Conservation (phyloP, 1,140 invertebrate genomes). For the Daktulosphaira vitifoliae region DNA sequence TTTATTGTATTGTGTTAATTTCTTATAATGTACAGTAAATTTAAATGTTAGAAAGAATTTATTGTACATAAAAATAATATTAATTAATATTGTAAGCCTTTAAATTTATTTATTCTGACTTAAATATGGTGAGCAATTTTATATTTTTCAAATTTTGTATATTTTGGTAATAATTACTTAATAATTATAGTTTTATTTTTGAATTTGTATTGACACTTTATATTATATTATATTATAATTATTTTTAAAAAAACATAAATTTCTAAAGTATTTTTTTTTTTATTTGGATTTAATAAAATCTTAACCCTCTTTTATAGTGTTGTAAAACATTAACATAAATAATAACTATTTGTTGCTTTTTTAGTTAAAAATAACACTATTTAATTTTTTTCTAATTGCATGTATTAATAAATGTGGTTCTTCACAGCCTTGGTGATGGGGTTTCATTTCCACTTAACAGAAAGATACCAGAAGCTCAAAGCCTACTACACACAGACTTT, state of each 20-base stretch:
- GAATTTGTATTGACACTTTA: not conserved
- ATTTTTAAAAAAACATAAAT: constrained; percentile 15
- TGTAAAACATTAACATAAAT: too few relatives aligned
- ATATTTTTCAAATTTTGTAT: constrained; percentile 34
- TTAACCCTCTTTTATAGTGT: too few relatives aligned
- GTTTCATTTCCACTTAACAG: constrained; percentile 24
- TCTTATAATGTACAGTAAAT: too few relatives aligned
- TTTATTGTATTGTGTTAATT: constrained; percentile 30
- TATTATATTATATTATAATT: constrained; percentile 4
- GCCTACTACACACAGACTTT: not conserved
- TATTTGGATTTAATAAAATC: too few relatives aligned
- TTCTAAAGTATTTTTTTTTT: too few relatives aligned
- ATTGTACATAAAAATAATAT: not conserved
- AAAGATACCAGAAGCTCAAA: constrained; percentile 20
- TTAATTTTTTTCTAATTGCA: constrained; percentile 8
- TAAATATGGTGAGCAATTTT: constrained; percentile 14
- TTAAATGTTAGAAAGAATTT: too few relatives aligned
- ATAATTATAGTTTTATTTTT: not conserved
- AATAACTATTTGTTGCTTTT: not conserved
- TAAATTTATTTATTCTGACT: constrained; percentile 23
- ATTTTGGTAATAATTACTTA: constrained; percentile 20
- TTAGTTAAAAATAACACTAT: not conserved
- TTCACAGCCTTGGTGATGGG: constrained; percentile 25
- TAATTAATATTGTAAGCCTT: constrained; percentile 9
- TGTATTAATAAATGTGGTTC: constrained; percentile 16